Conservation (phyloP, 2,113 vertebrate genomes). For the Pyxicephalus adspersus region DNA sequence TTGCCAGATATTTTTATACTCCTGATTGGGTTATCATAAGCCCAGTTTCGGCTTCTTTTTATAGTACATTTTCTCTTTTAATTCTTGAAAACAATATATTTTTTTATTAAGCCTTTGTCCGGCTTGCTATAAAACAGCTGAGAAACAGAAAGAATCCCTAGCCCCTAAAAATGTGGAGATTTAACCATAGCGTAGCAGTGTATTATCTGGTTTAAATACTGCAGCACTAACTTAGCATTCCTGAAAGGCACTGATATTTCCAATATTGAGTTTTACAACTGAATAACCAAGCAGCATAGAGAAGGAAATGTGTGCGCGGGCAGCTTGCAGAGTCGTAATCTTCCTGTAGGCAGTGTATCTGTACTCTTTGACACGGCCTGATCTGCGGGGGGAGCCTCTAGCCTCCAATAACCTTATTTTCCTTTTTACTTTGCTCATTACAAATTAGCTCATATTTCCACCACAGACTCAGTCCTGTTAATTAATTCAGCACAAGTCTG, state of each 20-base stretch:
- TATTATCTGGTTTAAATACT: background rate
- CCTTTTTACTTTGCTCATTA: constrained; percentile 37
- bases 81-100: too few species aligned
- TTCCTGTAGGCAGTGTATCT: constrained; percentile 28
- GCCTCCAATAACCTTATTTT: constrained; percentile 48
- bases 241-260: constrained; percentile 42
- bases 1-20: too few species aligned
- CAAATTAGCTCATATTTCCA: constrained; percentile 50
- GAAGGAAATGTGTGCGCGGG: constrained; percentile 2
- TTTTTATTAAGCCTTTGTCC: too few species aligned
- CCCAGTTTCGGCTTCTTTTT: too few species aligned
- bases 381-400: constrained; percentile 38
- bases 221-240: constrained; percentile 13
- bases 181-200: background rate
- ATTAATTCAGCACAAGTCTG: constrained; percentile 49
- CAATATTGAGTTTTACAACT: constrained; percentile 19
- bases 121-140: too few species aligned
- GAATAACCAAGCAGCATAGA: constrained; percentile 30
- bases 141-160: background rate
- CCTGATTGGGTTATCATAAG: too few species aligned
- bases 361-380: constrained; percentile 31
- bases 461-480: constrained; percentile 28
- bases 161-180: background rate
- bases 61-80: too few species aligned
- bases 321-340: constrained; percentile 6